A percentile compares a stretch with the other conserved stretches of the same genome.
phyloP scores from a whole-genome alignment of 2,888 invertebrate genomes.

The Pterostichus niger region DNA sequence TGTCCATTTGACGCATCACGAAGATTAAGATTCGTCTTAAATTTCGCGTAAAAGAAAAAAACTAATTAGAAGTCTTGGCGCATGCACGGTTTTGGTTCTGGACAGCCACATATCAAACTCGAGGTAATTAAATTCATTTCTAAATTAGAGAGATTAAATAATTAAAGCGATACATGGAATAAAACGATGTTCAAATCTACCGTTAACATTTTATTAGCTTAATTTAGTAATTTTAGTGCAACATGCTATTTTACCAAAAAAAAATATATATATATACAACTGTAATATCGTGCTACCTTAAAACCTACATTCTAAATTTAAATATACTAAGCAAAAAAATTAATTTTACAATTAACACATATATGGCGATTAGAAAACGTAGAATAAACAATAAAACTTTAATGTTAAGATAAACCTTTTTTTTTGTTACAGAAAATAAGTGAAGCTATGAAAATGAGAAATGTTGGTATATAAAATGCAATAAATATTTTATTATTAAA shows the following conservation, averaged over 20 bases:
- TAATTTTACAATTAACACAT: too few species aligned
- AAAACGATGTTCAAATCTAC: constrained; percentile 25
- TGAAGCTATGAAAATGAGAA: too few species aligned
- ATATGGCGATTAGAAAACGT: too few species aligned
- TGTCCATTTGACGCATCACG: constrained; percentile 30
- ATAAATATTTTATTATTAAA: too few species aligned
- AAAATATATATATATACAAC: background rate
- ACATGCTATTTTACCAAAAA: constrained; percentile 32
- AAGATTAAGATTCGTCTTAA: constrained; percentile 15
- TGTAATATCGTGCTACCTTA: constrained; percentile 33
- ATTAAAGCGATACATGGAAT: constrained; percentile 45
- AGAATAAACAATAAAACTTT: too few species aligned
- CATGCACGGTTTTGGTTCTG: background rate
- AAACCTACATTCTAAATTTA: constrained; percentile 7
- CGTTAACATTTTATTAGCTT: constrained; percentile 40
- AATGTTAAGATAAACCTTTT: too few species aligned
- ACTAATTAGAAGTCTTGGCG: constrained; percentile 36
- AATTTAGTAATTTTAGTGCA: constrained; percentile 40
- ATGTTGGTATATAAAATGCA: too few species aligned
- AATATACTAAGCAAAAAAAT: background rate
- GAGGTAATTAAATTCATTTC: constrained; percentile 44
- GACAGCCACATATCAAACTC: constrained; percentile 38
- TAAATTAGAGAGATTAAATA: constrained; percentile 45
- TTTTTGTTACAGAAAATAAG: too few species aligned
- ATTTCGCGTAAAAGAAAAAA: constrained; percentile 47